Percentiles rank a stretch among this genome's conserved stretches.
Conservation (phyloP, 2,888 invertebrate genomes). For the Liodrosophila aerea region DNA sequence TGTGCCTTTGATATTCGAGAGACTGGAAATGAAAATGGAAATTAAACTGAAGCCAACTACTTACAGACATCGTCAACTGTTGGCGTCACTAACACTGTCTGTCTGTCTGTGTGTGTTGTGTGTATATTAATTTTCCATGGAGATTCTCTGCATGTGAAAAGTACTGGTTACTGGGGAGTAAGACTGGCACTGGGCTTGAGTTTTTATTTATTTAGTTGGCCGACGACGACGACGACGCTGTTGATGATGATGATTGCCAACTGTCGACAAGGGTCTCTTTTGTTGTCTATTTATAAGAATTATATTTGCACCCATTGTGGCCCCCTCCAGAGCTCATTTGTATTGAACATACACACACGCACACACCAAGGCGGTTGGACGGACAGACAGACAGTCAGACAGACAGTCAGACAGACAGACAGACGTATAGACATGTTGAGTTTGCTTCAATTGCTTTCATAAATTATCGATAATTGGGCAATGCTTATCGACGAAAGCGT, state of each 20-base stretch:
- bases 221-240: slow-evolving; percentile 17
- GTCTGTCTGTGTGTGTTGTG: too few relatives aligned
- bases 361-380: slow-evolving; percentile 7
- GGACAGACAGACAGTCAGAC: slow-evolving; percentile 10
- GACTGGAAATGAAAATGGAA: slow-evolving; percentile 9
- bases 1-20: slow-evolving; percentile 39
- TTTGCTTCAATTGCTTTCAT: slow-evolving; percentile 63
- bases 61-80: slow-evolving; percentile 15
- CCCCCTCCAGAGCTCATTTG: slow-evolving; percentile 55
- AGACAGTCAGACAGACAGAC: slow-evolving; percentile 10
- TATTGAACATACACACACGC: slow-evolving; percentile 36
- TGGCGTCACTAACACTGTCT: slow-evolving; percentile 19
- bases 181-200: slow-evolving; percentile 27
- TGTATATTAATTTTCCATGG: slow-evolving; percentile 25
- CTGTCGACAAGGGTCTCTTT: slow-evolving; percentile 72
- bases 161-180: background rate
- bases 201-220: slow-evolving; percentile 67
- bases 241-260: slow-evolving; percentile 62
- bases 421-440: slow-evolving; percentile 35
- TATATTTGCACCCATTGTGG: slow-evolving; percentile 68
- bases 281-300: slow-evolving; percentile 74
- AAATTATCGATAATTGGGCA: slow-evolving; percentile 70
- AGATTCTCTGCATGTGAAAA: slow-evolving; percentile 5
- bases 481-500: slow-evolving; percentile 50
- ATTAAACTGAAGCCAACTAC: slow-evolving; percentile 1